phyloP scores from a whole-genome alignment of 2,113 vertebrate species.

The Scolopax mira region DNA sequence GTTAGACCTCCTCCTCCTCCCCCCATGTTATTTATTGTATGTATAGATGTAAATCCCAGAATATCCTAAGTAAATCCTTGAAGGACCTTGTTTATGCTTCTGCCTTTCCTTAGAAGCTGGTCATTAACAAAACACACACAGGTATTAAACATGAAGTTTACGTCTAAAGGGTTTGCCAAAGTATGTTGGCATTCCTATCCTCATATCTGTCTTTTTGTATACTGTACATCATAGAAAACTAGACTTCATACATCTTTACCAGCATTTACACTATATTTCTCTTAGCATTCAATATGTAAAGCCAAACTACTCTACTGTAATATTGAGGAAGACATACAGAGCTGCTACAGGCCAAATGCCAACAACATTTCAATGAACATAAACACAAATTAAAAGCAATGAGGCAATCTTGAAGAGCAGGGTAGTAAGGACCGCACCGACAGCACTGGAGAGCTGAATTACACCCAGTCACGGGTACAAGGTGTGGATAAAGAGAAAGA shows the following conservation, averaged over 20 bases:
- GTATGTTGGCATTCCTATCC: not conserved
- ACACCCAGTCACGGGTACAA: fast-evolving
- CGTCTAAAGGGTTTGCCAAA: not conserved
- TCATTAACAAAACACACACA: not conserved
- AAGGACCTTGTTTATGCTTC: not conserved
- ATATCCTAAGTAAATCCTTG: not conserved
- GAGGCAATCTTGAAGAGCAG: not conserved
- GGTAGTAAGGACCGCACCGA: fast-evolving
- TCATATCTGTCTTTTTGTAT: not conserved
- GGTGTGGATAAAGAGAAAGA: not conserved
- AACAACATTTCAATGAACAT: not conserved
- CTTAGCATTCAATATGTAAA: not conserved
- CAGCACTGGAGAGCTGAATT: not conserved
- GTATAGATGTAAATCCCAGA: not conserved
- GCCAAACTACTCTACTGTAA: not conserved
- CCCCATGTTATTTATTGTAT: not conserved
- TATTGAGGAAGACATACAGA: not conserved
- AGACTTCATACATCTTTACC: not conserved
- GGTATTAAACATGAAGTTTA: not conserved
- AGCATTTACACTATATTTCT: not conserved
- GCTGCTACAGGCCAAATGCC: not conserved
- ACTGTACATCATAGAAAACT: not conserved
- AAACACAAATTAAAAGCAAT: not conserved
- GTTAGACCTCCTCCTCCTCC: not conserved
- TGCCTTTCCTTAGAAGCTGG: not conserved